Evolutionary conservation across 2,113 vertebrate species (phyloP).

Genomic region (Numida meleagris): DNA sequence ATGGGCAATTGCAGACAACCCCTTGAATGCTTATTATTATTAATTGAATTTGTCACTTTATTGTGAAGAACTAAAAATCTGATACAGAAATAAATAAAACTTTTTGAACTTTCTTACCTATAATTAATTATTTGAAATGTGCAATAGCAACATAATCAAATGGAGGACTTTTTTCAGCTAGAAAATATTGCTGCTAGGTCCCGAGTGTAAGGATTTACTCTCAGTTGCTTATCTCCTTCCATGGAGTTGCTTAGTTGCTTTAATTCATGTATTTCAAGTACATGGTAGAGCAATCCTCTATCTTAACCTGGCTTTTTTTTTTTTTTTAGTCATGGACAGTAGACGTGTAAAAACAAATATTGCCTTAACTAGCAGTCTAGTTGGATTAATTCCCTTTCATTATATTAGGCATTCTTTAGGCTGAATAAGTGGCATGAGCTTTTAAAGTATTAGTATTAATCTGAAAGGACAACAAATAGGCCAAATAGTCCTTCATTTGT

Average conservation of each 20-base stretch:
- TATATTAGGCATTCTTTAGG: background rate
- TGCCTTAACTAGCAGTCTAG: background rate
- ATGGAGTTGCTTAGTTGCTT: background rate
- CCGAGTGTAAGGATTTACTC: background rate
- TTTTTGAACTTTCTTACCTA: background rate
- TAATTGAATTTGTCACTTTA: constrained; percentile 62
- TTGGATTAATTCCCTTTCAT: background rate
- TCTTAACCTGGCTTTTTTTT: background rate
- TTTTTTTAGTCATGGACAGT: background rate
- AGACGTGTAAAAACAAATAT: background rate
- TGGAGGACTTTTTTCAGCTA: background rate
- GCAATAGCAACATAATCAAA: background rate
- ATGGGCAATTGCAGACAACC: constrained; percentile 43
- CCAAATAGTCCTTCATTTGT: background rate
- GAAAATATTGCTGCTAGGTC: constrained; percentile 4
- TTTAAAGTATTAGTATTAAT: background rate
- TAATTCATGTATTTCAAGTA: background rate
- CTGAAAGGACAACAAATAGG: background rate
- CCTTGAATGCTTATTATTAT: constrained; percentile 58
- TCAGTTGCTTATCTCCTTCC: background rate
- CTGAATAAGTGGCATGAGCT: background rate
- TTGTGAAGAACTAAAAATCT: constrained; percentile 44
- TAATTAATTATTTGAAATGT: constrained; percentile 47
- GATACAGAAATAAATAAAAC: constrained; percentile 48
- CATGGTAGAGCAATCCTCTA: background rate